Evolutionary conservation across 2,113 vertebrate genomes (phyloP), one percentile per base, ranked within the genome.

Genomic region (Lethenteron reissneri): DNA sequence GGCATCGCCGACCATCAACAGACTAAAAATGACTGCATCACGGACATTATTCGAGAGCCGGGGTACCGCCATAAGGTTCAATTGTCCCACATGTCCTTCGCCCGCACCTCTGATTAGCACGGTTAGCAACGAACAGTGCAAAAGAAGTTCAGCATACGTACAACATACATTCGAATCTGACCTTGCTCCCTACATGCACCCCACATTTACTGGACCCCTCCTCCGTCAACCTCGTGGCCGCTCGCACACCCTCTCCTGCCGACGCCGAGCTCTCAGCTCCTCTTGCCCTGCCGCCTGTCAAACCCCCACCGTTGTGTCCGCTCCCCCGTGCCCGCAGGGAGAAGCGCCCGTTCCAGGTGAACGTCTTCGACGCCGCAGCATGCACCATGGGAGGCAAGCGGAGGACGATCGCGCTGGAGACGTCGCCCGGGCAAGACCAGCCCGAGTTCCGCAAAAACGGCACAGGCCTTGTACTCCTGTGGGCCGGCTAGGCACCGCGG

Each of bases 401-500:
- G 56, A 85, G 84, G 74, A 81, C 74, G 2, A 78, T 92, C 56
- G 80, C 78, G 0, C 82, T 88, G 75, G 85, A 89, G 75, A 73
- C 58, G n/a, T 79, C 74, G 17, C 57, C 75, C 0, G 82, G 82
- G 0, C 80, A 76, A 57, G 6, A 73, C 2, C 41, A 21, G 6
- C 82, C 84, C 0, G 87, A 95, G 58, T 95, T 94, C 71, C 80
- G 78, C 76, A 91, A 86, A 76, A 83, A 74, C 72, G 80, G 78
- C 0, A 75, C 81, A 0, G 80, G 87, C 56, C 87, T 88, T n/a
- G 76, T 84, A 58, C 81, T 95, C 12, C 75, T 83, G 73, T 77
- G 88, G 71, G 86, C 88, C 0, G 72, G 76, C 3, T 68, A 68
- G 64, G 25, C 10, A 25, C 25, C 9, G 41, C 25, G 41, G 5